Base-by-base conservation (phyloP, 2,797 vertebrate genomes). In the Emys orbicularis region DNA sequence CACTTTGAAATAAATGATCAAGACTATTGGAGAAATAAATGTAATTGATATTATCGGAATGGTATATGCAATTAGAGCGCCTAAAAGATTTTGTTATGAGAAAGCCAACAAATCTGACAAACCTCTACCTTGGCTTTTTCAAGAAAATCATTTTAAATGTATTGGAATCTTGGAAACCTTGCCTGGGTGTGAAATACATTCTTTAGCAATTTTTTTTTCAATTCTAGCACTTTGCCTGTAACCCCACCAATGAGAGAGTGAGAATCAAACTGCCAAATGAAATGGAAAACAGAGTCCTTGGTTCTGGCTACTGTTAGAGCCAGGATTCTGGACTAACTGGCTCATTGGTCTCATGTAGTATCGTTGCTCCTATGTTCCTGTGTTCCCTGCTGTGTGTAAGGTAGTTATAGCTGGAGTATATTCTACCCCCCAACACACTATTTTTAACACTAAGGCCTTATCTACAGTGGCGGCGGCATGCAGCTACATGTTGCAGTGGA, bases 1-100 rank as follows among this genome's bases (percentile, higher is more conserved):
- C n/a, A n/a, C 11, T 94, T 96, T 50, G 84, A 59, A 86, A 90
- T 87, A 12, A 6, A n/a, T 19, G 86, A 34, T 2, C 61, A 82
- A 57, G 65, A 83, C 44, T 2, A 53, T 41, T 59, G 9, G 87
- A 95, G 94, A 68, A 79, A 12, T 83, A 79, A 50, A 27, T 6
- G 21, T 49, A 72, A 76, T 21, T 47, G 87, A 47, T 23, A 41
- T 44, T 47, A 82, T 25, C 0, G 0, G 56, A 81, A 90, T 21
- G 92, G 12, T 76, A 86, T 89, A 34, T 49, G 13, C 6, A 84
- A 82, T 25, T 5, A 91, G 29, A 41, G 2, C 31, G 56, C n/a
- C 87, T 83, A 85, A 86, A 96, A 94, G 81, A 6, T 84, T 90
- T 80, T 27, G 31, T 95, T 95, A 89, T 74, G 49, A 85, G 68